Evolutionary conservation across 2,797 vertebrate species (phyloP).

Genomic region (Falco peregrinus): DNA sequence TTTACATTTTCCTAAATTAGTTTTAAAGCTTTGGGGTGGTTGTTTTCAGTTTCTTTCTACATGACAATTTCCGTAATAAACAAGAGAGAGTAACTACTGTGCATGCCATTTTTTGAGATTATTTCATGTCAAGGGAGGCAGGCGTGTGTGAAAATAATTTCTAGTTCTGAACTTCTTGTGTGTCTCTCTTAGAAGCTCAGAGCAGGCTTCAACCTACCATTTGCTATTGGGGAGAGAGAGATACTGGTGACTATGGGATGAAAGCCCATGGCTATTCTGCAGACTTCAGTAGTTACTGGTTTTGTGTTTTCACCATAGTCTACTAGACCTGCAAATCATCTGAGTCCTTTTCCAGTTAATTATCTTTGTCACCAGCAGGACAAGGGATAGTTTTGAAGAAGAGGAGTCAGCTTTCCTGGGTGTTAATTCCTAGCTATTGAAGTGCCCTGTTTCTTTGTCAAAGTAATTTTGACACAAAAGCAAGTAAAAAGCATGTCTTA

Average conservation of each 20-base stretch:
- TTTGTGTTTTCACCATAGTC: background rate
- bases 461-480: background rate
- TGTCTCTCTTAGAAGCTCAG: background rate
- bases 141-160: background rate
- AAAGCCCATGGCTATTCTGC: background rate
- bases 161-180: background rate
- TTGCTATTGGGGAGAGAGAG: background rate
- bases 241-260: background rate
- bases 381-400: background rate
- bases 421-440: background rate
- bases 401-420: background rate
- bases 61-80: background rate
- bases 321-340: background rate
- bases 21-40: background rate
- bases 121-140: background rate
- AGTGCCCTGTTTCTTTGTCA: background rate
- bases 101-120: background rate
- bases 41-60: background rate
- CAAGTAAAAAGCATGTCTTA: background rate
- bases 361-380: background rate
- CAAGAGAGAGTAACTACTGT: background rate
- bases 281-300: background rate
- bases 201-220: background rate
- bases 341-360: background rate
- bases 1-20: background rate